phyloP scores from a whole-genome alignment of 2,888 invertebrate genomes.

The Eremobia ochroleuca region DNA sequence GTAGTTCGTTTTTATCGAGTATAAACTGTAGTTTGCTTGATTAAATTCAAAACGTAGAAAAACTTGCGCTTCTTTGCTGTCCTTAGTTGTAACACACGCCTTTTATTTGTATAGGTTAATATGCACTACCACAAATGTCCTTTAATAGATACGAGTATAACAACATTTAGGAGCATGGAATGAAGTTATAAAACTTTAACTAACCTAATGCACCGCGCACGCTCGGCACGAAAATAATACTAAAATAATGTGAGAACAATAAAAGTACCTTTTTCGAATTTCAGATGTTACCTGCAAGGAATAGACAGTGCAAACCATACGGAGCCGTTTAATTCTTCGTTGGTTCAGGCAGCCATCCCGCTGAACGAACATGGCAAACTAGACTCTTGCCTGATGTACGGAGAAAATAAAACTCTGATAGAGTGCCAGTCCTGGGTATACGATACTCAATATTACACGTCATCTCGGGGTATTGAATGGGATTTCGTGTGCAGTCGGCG shows the following conservation, averaged over 20 bases:
- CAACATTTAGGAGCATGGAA: conserved; percentile 38
- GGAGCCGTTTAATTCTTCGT: conserved; percentile 90
- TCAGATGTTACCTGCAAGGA: conserved; percentile 91
- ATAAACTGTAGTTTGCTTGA: conserved; percentile 5
- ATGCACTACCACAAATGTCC: conserved; percentile 34
- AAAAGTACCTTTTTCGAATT: conserved; percentile 75
- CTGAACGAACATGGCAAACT: conserved; percentile 89
- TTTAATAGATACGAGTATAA: conserved; percentile 31
- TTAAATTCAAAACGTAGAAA: conserved; percentile 16
- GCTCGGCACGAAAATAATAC: conserved; percentile 51
- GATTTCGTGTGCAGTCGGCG: conserved; percentile 94
- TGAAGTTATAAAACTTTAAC: conserved; percentile 47
- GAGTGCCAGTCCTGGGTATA: conserved; percentile 92
- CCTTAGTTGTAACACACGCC: conserved; percentile 51
- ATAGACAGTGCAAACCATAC: conserved; percentile 89
- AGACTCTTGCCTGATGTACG: conserved; percentile 92
- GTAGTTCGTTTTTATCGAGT: conserved; percentile 4
- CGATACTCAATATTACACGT: conserved; percentile 93
- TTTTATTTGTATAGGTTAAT: conserved; percentile 44
- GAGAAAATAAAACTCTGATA: conserved; percentile 80
- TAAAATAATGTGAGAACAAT: conserved; percentile 43
- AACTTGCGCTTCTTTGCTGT: conserved; percentile 62
- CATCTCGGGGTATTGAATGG: conserved; percentile 96
- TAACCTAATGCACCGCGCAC: conserved; percentile 64
- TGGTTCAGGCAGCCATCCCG: conserved; percentile 91